Evolutionary conservation across 35 echinoderm and acorn worm species (phyloP), one percentile per base, ranked within the genome.

Genomic region (Holothuria glaberrima): DNA sequence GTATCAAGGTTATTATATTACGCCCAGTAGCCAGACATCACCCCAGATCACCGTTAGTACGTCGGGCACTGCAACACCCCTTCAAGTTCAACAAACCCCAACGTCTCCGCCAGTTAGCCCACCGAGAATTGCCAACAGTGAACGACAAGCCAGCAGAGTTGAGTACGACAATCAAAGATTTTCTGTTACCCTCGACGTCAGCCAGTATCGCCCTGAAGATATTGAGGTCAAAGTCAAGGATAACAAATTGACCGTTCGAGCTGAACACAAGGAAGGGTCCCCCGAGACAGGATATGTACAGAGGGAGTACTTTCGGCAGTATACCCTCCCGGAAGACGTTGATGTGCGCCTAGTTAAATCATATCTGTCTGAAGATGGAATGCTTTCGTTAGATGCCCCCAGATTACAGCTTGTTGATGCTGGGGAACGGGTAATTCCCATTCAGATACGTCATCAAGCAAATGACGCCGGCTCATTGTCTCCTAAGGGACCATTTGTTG

Each of bases 221-320:
- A 91, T 99, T 12, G 91, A 95, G 75, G 93, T 99, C 3, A 99
- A 94, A 58, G 89, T 99, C 4, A 92, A 95, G 54, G 92, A 99
- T 21, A 95, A 95, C 57, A 94, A 92, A 72, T 54, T 99, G 44
- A 94, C 93, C 29, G 93, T 95, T 44, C 73, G 75, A 36, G 97
- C 97, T 29, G 93, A 98, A 70, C 91, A 91, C 60, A 90, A 88
- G 41, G 97, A 95, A 59, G 88, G 83, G 9, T 59, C 91, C 22
- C 67, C 88, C 22, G 91, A 97, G 68, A 67, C 67, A 2, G 97
- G 97, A 48, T 99, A 90, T 36, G 93, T 93, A 5, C 88, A 94
- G 33, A 80, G 94, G 25, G 94, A 95, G 60, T 99, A 93, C 75
- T 95, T 85, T 67, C 93, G 97, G 34, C 97, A 99, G 60, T 95